Evolutionary conservation across 1,140 invertebrate genomes (phyloP), one percentile per base, ranked within the genome.

Genomic region (Lerema accius): DNA sequence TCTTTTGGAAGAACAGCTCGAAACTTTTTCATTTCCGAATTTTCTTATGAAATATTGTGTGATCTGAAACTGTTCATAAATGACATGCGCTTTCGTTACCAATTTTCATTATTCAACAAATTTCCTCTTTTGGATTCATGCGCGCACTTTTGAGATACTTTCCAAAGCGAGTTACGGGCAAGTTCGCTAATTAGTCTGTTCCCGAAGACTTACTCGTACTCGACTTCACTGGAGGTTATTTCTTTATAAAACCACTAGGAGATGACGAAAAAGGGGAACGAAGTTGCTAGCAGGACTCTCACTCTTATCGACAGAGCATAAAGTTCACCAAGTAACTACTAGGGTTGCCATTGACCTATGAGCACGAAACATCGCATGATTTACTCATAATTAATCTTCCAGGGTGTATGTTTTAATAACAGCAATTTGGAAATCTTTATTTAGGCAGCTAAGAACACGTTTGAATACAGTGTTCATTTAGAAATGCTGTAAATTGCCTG

Each of bases 401-500:
- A 45, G 35, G 11, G 53, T 58, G 53, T 58, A 23, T 58, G 53
- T 58, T 58, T 58, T 58, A 58, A 58, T 58, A 58, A 58, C 40
- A 35, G 40, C 39, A 45, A 45, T 45, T 58, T 58, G 11, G 40
- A 58, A 58, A 58, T 58, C 53, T 58, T 58, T 58, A 58, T 58
- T 58, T 58, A 45, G 40, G 40, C 10, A 23, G 14, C 40, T 28
- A 45, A 4, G 16, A 32, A 17, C 10, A 32, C 23, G 11, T 7
- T 32, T 32, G 28, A 11, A 32, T 11, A 17, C 23, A 11, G 19
- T 23, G 17, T 23, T 46, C 9, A 46, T 23, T 46, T 46, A 17
- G 17, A 46, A n/a, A n/a, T n/a, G 46, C 6, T 11, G 46, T 0
- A 32, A 49, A 32, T 49, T 32, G 23, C 26, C 32, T 49, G 4